Conservation (phyloP, 2,113 vertebrate species). For the Ictalurus furcatus region DNA sequence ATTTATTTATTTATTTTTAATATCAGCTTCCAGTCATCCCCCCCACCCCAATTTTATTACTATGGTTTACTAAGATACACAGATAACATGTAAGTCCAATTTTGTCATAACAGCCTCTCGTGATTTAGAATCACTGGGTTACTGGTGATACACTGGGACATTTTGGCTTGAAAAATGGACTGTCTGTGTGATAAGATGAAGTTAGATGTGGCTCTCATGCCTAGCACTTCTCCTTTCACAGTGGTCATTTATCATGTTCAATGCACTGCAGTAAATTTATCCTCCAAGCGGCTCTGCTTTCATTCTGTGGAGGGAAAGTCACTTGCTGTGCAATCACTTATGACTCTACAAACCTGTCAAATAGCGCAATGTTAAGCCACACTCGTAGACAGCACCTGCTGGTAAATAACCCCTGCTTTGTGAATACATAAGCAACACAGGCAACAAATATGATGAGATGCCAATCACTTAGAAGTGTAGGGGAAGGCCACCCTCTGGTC, state of each 20-base stretch:
- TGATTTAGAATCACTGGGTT: conserved; percentile 23
- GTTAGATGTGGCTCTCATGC: conserved; percentile 25
- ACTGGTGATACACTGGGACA: neutral
- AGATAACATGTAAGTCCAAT: neutral
- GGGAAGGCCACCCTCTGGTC: no score
- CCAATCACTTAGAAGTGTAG: conserved; percentile 22
- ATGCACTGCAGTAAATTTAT: conserved; percentile 36
- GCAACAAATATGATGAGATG: conserved; percentile 21
- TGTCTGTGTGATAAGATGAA: conserved; percentile 20
- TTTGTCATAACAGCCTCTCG: neutral
- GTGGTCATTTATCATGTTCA: conserved; percentile 41
- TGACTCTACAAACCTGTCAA: conserved; percentile 48
- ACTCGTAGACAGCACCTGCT: neutral
- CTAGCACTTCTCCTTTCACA: conserved; percentile 32
- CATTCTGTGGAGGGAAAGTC: conserved; percentile 21
- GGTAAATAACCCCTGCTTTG: conserved; percentile 33
- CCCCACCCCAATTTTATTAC: no score
- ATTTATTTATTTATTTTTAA: neutral
- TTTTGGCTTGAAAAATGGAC: conserved; percentile 28
- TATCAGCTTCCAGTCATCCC: neutral
- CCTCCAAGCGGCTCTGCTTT: conserved; percentile 24
- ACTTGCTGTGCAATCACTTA: conserved; percentile 45
- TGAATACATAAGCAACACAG: conserved; percentile 23
- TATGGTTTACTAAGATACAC: no score
- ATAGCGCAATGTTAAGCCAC: conserved; percentile 22